phyloP scores from a whole-genome alignment of 2,888 invertebrate genomes.

The Clitarchus hookeri region DNA sequence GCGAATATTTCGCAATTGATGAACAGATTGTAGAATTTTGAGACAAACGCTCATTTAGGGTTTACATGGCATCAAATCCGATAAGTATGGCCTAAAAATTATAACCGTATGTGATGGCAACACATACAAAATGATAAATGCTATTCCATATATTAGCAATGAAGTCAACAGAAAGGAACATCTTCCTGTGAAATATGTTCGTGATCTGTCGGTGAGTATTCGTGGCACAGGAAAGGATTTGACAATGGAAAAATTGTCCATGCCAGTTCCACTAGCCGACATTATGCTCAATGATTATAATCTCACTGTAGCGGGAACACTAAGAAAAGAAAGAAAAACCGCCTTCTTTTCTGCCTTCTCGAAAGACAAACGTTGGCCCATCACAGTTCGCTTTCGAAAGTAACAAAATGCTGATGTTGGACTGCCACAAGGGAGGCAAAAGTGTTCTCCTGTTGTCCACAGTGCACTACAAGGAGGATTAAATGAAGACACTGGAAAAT shows the following conservation, averaged over 20 bases:
- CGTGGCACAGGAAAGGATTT: background rate
- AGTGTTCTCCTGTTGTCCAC: background rate
- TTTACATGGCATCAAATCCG: background rate
- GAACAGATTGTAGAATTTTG: background rate
- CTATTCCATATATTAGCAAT: constrained; percentile 15
- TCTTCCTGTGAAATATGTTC: background rate
- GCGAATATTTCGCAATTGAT: background rate
- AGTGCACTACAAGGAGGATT: background rate
- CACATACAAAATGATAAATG: background rate
- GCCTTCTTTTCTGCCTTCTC: background rate
- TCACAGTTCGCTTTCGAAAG: background rate
- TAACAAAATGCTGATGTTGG: background rate
- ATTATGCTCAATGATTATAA: constrained; percentile 19
- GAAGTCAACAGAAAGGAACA: background rate
- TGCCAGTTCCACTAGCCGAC: background rate
- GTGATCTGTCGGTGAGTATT: background rate
- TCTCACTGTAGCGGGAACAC: background rate
- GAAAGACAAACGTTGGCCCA: background rate
- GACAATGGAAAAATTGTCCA: background rate
- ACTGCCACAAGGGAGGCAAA: background rate
- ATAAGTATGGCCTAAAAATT: background rate
- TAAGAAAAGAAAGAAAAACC: background rate
- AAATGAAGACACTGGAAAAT: background rate
- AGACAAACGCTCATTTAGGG: background rate
- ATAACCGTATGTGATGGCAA: background rate